Base-by-base conservation (phyloP, 1,140 invertebrate genomes). In the Berghia stephanieae region DNA sequence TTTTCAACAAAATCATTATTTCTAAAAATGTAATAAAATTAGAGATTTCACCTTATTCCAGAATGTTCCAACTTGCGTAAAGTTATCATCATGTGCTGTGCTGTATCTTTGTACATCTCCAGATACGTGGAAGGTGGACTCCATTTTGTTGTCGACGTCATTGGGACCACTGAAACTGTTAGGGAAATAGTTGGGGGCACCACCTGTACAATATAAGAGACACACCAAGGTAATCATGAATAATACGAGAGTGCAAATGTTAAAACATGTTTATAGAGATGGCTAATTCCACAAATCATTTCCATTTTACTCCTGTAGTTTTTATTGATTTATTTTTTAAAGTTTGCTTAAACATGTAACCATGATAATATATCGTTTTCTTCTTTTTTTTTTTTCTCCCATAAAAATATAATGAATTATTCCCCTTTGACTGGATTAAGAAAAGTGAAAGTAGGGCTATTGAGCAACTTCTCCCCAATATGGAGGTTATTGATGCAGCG, bases 101-200 rank as follows among this genome's bases (percentile, higher is more conserved):
- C 97, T 94, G 86, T 94, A 95, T 67, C 96, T 88, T 36, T 93
- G 80, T 31, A 92, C 91, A 82, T 93, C 91, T 36, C 91, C 92
- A 78, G 87, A 77, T n/a, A 88, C 67, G 43, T 73, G 68, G 44
- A 82, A 90, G 18, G 82, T 82, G 57, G 75, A 83, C 71, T 89
- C 91, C 38, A 83, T 13, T 60, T 83, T 79, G 16, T 82, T 78
- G 5, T 78, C 68, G 52, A 86, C 80, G 70, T 91, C 88, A 42
- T 91, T 88, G 0, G 96, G 96, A 0, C 96, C 96, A 78, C 90
- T 90, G 89, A 98, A 99, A 78, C 96, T 98, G 89, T 99, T 99
- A 0, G 98, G 98, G 91, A 93, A 97, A 87, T 98, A 99, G 89
- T 98, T 98, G 1, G 97, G 97, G 18, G 94, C 93, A 46, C 94